Evolutionary conservation across 2,113 vertebrate genomes (phyloP).

Genomic region (Dicerorhinus sumatrensis): DNA sequence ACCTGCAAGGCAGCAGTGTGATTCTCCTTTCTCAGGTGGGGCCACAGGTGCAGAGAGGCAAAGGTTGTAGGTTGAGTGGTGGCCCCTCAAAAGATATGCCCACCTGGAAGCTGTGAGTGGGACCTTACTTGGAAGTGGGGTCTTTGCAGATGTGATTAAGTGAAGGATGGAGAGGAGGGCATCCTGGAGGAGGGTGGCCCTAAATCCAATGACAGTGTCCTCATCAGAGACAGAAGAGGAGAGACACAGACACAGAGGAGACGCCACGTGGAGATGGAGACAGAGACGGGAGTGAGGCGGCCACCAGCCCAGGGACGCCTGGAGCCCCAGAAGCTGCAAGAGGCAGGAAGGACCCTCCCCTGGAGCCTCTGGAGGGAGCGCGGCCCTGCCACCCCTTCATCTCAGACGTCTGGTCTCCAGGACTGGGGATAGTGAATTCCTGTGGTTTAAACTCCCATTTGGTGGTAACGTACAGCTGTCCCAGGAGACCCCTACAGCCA

Average conservation of each 20-base stretch:
- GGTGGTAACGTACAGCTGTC: background rate
- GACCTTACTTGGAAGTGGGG: background rate
- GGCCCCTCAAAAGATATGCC: background rate
- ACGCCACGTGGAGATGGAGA: background rate
- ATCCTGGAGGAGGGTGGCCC: background rate
- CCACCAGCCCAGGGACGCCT: background rate
- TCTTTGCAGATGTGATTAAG: background rate
- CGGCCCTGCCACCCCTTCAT: background rate
- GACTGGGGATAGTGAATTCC: fast-evolving
- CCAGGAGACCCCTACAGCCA: background rate
- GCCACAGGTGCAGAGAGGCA: background rate
- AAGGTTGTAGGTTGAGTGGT: background rate
- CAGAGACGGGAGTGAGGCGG: fast-evolving
- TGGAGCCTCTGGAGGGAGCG: fast-evolving
- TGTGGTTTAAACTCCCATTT: background rate
- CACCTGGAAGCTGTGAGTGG: no score
- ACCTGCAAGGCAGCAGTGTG: background rate
- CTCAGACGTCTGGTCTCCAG: background rate
- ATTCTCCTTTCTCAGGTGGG: background rate
- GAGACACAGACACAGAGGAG: background rate
- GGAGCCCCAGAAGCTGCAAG: background rate
- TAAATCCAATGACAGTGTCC: background rate
- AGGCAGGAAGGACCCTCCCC: background rate
- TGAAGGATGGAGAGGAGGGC: background rate
- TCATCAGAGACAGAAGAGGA: background rate